Evolutionary conservation across 2,888 invertebrate genomes (phyloP).

Genomic region (Penaeus monodon): DNA sequence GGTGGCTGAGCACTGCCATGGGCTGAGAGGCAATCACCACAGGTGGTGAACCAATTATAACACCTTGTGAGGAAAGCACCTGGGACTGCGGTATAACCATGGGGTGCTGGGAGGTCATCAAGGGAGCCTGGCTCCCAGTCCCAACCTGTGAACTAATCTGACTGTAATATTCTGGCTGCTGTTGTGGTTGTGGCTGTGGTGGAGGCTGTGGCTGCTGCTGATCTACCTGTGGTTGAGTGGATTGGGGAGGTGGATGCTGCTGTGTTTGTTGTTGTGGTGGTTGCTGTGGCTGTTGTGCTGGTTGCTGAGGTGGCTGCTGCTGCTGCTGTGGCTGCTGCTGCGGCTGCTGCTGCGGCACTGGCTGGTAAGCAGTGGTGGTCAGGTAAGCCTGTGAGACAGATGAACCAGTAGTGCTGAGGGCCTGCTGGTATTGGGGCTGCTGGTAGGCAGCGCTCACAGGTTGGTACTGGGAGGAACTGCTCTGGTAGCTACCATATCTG

Average conservation of each 20-base stretch:
- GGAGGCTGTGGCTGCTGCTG: constrained; percentile 28
- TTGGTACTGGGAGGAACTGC: constrained; percentile 46
- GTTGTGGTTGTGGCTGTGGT: constrained; percentile 21
- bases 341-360: not conserved
- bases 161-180: constrained; percentile 45
- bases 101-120: constrained; percentile 44
- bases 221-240: not conserved
- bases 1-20: constrained; percentile 32
- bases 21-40: constrained; percentile 38
- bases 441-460: constrained; percentile 42
- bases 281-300: not conserved
- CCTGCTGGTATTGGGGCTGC: constrained; percentile 47
- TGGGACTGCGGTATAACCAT: constrained; percentile 32
- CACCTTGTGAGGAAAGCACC: constrained; percentile 41
- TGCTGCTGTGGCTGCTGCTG: constrained; percentile 20
- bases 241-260: constrained; percentile 20
- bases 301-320: constrained; percentile 25
- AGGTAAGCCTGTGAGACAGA: constrained; percentile 41
- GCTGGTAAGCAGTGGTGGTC: constrained; percentile 29
- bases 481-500: constrained; percentile 36
- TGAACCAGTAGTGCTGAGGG: constrained; percentile 14
- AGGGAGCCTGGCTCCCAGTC: constrained; percentile 30
- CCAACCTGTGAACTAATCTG: constrained; percentile 46
- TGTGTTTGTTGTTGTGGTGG: not conserved
- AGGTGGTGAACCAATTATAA: constrained; percentile 41